phyloP scores from a whole-genome alignment of 2,113 vertebrate species.

The Lanius ludovicianus region DNA sequence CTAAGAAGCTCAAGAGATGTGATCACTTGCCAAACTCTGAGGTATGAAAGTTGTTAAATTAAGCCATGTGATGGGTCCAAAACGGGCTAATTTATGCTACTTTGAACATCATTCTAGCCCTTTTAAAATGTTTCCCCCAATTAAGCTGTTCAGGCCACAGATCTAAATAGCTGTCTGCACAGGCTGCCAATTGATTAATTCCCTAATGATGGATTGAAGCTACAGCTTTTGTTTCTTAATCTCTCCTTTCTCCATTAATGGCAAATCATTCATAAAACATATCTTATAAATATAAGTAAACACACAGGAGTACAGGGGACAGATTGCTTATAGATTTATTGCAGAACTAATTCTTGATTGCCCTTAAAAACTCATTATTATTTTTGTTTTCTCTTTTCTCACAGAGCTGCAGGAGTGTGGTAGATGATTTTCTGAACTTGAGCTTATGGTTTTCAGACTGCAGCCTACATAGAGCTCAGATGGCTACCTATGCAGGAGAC shows the following conservation, averaged over 20 bases:
- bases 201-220: conserved; percentile 82
- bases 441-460: background rate
- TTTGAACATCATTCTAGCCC: conserved; percentile 73
- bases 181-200: conserved; percentile 82
- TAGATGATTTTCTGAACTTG: background rate
- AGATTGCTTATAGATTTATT: conserved; percentile 43
- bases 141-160: conserved; percentile 77
- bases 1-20: conserved; percentile 62
- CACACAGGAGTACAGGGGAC: conserved; percentile 12
- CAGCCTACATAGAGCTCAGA: background rate
- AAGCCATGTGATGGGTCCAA: conserved; percentile 72
- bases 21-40: conserved; percentile 71
- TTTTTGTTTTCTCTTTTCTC: conserved; percentile 41
- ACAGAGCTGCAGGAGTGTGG: background rate
- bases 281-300: conserved; percentile 65
- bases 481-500: background rate
- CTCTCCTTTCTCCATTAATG: conserved; percentile 72
- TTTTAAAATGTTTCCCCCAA: conserved; percentile 77
- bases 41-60: conserved; percentile 74
- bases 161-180: conserved; percentile 79
- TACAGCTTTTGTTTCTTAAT: conserved; percentile 80
- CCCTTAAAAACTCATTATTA: conserved; percentile 10
- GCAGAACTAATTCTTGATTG: conserved; percentile 57
- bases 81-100: conserved; percentile 74
- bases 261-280: conserved; percentile 67